Percentiles rank a stretch among this genome's conserved stretches.
phyloP scores from a whole-genome alignment of 1,140 invertebrate species.

The Diorhabda carinulata region DNA sequence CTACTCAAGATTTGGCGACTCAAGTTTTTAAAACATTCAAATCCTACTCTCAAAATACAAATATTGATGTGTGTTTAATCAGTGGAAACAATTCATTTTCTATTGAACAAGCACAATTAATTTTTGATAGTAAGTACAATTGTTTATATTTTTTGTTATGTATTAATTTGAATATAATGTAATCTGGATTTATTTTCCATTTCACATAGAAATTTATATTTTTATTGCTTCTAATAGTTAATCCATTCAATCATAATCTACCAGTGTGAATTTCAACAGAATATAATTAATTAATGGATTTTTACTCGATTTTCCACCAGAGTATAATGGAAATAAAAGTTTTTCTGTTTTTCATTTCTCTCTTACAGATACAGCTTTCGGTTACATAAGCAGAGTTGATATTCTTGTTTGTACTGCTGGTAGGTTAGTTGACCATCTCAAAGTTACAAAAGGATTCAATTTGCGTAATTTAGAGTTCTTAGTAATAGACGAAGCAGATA shows the following conservation, averaged over 20 bases:
- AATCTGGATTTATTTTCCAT: no score
- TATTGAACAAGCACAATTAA: slow-evolving; percentile 71
- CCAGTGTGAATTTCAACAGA: no score
- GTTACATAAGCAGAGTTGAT: slow-evolving; percentile 62
- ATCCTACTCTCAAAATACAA: slow-evolving; percentile 66
- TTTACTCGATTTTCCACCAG: no score
- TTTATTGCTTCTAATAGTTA: no score
- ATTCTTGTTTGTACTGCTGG: slow-evolving; percentile 93
- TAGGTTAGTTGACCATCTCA: slow-evolving; percentile 87
- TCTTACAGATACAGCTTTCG: slow-evolving; percentile 40
- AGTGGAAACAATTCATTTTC: slow-evolving; percentile 69
- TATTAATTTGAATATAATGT: no score
- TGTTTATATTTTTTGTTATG: no score
- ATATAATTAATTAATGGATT: no score
- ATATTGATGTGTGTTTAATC: slow-evolving; percentile 69
- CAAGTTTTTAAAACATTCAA: slow-evolving; percentile 86
- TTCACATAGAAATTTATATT: no score
- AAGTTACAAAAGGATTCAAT: slow-evolving; percentile 81
- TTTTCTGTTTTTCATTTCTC: no score
- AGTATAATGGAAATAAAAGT: no score
- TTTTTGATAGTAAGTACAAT: slow-evolving; percentile 58
- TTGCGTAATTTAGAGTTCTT: slow-evolving; percentile 77
- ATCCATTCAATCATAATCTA: no score
- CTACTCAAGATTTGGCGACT: slow-evolving; percentile 84
- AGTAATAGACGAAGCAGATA: slow-evolving; percentile 94